Base-by-base conservation (phyloP, 2,888 invertebrate species). In the Eupithecia dodoneata region DNA sequence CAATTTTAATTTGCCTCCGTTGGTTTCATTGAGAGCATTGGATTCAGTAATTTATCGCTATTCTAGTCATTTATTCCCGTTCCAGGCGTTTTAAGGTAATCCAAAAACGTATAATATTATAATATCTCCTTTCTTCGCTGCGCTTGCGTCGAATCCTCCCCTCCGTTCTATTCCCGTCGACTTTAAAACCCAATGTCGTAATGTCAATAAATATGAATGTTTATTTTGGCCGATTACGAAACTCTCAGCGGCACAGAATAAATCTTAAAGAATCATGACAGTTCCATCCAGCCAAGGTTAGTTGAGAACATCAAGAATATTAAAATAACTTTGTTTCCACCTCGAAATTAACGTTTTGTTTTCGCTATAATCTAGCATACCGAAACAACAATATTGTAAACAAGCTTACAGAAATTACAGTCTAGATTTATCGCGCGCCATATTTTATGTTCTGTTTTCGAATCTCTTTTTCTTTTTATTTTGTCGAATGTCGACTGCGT, bases 181-280 rank as follows among this genome's bases (percentile, higher is more conserved):
- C 88, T 88, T 90, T 88, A 86, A 89, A 91, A 87, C 89, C 86
- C 86, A 90, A 90, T 94, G 93, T 94, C 93, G 93, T 93, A 94
- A 94, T 91, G 91, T 92, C 92, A 93, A 94, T 94, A 93, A 93
- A 92, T 93, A 92, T 92, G 89, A 91, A 91, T 86, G 91, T 93
- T 94, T 95, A 95, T 95, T 94, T 94, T 92, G 87, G 91, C 89
- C 85, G 92, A 92, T 94, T 94, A 93, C 93, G 93, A 94, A 93
- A 94, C 90, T 87, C 89, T 89, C 88, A 89, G 87, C 87, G 85
- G 85, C 86, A 88, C 89, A 88, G 85, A 85, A 90, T 93, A 91
- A 91, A 93, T 93, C 91, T 93, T 82, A 87, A 91, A 91, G 90
- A 92, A 91, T 89, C 89, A 87, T 83, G 90, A 90, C 89, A 83